Evolutionary conservation across 2,797 vertebrate genomes (phyloP), one percentile per base, ranked within the genome.

Genomic region (Peromyscus nudipes): DNA sequence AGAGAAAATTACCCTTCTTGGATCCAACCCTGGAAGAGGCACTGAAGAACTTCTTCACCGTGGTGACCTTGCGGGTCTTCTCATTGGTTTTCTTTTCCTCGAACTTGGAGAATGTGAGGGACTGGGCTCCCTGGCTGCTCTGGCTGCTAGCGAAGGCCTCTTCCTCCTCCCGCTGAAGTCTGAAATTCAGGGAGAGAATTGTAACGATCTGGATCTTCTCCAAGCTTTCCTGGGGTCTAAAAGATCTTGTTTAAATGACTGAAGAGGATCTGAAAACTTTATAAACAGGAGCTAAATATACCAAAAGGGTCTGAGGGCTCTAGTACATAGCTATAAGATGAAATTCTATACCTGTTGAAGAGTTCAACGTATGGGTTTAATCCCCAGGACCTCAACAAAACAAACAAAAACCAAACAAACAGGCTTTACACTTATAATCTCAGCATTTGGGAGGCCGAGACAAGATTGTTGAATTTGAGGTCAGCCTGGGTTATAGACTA

Each of bases 21-120:
- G 99, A 98, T 86, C 99, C 98, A 11, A 99, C 98, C 89, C 99
- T 99, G n/a, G 99, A 99, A 0, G 99, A 99, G 9, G 99, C 99
- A 95, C 99, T 99, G 98, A 99, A 99, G 98, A 99, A 99, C 96
- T 99, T 99, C 98, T 99, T 99, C 29, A 99, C 99, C 0, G 99
- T 99, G 31, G 99, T 99, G 94, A 99, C 99, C 96, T 99, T 99
- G 8, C 99, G 98, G 0, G 99, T 99, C 98, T 99, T 99, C 98
- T 99, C 99, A 0, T 99, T 99, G 95, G 99, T 99, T 98, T 99
- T 99, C 99, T 99, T 99, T 98, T 99, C 99, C 98, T 99, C 99
- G 82, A 99, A 99, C 98, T 99, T 99, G 76, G 99, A 99, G 96
- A 99, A 99, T 12, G 99, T 99, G 43, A 99, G 98, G 0, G 99